These are phyloP conservation scores for Sinotaia quadrata DNA, from an alignment of 2,888 invertebrate genomes.

Conservation along the genomic window DNA sequence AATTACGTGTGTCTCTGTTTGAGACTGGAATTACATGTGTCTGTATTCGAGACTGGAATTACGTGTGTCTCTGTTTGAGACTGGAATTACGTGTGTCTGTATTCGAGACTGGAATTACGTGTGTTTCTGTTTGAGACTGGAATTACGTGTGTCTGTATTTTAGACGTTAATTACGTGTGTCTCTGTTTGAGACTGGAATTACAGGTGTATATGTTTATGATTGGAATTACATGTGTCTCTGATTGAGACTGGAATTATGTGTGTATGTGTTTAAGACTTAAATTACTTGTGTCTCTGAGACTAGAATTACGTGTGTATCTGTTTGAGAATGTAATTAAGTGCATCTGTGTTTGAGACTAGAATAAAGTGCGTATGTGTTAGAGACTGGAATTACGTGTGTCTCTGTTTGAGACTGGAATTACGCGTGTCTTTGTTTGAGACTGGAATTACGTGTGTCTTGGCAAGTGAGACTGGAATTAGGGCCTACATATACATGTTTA, in stretches of 20 bases:
- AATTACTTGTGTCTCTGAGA: not conserved
- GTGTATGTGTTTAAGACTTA: not conserved
- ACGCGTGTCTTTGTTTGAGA: too few relatives aligned
- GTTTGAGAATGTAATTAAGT: not conserved
- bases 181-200: not conserved
- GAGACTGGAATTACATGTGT: too few relatives aligned
- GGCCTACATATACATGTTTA: too few relatives aligned
- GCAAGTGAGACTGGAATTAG: too few relatives aligned
- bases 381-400: too few relatives aligned
- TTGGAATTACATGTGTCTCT: conserved; percentile 4
- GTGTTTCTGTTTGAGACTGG: not conserved
- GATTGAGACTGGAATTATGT: not conserved
- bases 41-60: too few relatives aligned
- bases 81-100: too few relatives aligned
- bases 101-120: too few relatives aligned
- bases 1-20: too few relatives aligned
- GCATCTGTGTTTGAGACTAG: not conserved
- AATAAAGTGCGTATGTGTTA: conserved; percentile 1
- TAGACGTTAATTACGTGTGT: not conserved
- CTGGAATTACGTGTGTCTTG: too few relatives aligned
- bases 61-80: too few relatives aligned
- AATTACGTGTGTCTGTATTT: not conserved
- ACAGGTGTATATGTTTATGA: conserved; percentile 9
- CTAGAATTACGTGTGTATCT: not conserved
- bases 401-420: too few relatives aligned